Evolutionary conservation across 1,140 invertebrate genomes (phyloP), one percentile per base, ranked within the genome.

Genomic region (Dreissena polymorpha): DNA sequence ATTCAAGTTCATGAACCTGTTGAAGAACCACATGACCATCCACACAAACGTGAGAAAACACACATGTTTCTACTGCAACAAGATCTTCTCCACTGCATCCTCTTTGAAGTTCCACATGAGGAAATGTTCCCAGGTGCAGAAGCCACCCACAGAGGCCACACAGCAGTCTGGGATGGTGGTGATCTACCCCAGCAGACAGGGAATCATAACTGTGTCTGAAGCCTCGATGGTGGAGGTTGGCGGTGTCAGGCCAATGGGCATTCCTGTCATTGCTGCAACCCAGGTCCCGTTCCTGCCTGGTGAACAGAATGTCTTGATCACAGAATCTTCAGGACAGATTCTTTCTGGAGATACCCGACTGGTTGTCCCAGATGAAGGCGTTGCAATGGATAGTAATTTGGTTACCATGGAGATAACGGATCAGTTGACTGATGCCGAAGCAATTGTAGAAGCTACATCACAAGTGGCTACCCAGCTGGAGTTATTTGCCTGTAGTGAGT

Each of bases 1-100:
- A 2, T 96, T 96, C 86, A 95, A 95, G 67, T 95, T 96, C 91
- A 96, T 95, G 90, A 94, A 94, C 0, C 83, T 86, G 49, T 65
- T 88, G 5, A 57, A 77, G 29, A 80, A 86, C 23, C 88, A 89
- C 27, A 77, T 86, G 78, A 73, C 84, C 14, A 76, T 73, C 23
- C 88, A 88, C 39, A 88, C 86, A 25, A 86, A 87, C 13, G 57
- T 65, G 29, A 89, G 88, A 64, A 86, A 85, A 16, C 82, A 84
- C 72, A 72, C 76, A 12, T 89, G 87, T 57, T 18, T 51, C 0
- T 76, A 68, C 23, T 89, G 88, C 63, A 69, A 67, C 39, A 85
- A 84, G 63, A 60, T 60, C 12, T 85, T 83, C 57, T 86, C 76
- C 0, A 80, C 77, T 53, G 70, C 74, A 2, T 69, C 80, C 27